Evolutionary conservation across 2,888 invertebrate genomes (phyloP).

Genomic region (Eueremaeus valkanovi): DNA sequence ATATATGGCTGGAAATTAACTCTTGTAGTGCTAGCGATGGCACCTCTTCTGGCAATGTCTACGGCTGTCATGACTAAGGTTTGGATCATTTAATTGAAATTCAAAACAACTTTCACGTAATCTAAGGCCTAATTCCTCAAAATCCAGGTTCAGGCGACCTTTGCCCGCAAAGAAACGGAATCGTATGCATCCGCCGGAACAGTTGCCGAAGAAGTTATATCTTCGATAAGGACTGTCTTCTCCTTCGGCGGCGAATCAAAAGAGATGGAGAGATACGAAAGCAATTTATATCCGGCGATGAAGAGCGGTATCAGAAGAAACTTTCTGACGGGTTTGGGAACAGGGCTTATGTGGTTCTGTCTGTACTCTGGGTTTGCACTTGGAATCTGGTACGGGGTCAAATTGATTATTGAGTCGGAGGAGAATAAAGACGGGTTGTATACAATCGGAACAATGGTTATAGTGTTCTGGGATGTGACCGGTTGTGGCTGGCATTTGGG

Average conservation of each 20-base stretch:
- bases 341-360: conserved; percentile 62
- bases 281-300: conserved; percentile 61
- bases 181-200: conserved; percentile 69
- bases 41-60: conserved; percentile 55
- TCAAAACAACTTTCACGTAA: too few relatives aligned
- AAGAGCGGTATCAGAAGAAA: conserved; percentile 63
- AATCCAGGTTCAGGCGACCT: conserved; percentile 50
- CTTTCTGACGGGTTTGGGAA: conserved; percentile 65
- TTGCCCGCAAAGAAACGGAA: conserved; percentile 41
- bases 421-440: conserved; percentile 15
- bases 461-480: conserved; percentile 50
- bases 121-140: too few relatives aligned
- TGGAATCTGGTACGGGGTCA: conserved; percentile 70
- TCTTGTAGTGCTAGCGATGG: conserved; percentile 57
- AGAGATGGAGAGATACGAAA: conserved; percentile 65
- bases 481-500: conserved; percentile 61
- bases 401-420: conserved; percentile 40
- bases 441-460: conserved; percentile 32
- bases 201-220: conserved; percentile 72
- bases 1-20: conserved; percentile 57
- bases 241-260: conserved; percentile 71
- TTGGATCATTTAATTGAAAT: conserved; percentile 45
- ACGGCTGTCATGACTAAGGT: conserved; percentile 53
- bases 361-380: conserved; percentile 66
- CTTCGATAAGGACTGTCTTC: conserved; percentile 67